Percentiles rank a stretch among this genome's conserved stretches.
These are phyloP conservation scores for Scomber colias DNA, from an alignment of 2,113 vertebrate genomes.

Conservation along the genomic window DNA sequence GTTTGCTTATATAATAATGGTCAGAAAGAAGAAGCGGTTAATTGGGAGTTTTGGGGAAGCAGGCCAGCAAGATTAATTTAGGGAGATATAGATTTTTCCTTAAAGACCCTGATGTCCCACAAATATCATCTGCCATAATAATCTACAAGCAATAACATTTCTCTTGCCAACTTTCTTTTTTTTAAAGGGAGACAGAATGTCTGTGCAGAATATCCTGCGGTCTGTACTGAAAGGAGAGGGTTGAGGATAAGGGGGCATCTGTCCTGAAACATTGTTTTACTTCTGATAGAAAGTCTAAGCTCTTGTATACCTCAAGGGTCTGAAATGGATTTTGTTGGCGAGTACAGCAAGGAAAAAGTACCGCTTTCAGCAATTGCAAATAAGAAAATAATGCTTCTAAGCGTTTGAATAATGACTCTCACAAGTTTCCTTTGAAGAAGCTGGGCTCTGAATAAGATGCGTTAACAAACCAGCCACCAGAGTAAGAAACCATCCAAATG, in stretches of 20 bases:
- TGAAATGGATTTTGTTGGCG: constrained; percentile 32
- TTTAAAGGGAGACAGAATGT: constrained; percentile 35
- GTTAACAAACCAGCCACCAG: constrained; percentile 37
- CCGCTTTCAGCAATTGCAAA: constrained; percentile 48
- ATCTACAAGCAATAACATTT: constrained; percentile 50
- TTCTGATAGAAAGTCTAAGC: constrained; percentile 41
- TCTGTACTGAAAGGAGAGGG: constrained; percentile 30
- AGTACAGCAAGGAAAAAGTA: constrained; percentile 16
- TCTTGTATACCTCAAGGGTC: constrained; percentile 25
- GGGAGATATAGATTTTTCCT: constrained; percentile 39
- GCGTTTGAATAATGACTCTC: constrained; percentile 62
- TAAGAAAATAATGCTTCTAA: constrained; percentile 59
- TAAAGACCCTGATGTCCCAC: constrained; percentile 41
- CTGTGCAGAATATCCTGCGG: constrained; percentile 44
- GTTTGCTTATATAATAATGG: background rate
- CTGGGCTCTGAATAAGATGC: constrained; percentile 50
- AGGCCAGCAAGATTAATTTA: constrained; percentile 18
- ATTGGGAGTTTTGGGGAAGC: background rate
- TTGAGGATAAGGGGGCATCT: background rate
- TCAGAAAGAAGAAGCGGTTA: constrained; percentile 5
- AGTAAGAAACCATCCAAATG: constrained; percentile 26
- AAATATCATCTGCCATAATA: constrained; percentile 58
- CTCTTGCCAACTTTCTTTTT: constrained; percentile 41
- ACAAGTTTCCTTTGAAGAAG: constrained; percentile 53
- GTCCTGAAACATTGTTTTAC: constrained; percentile 38